These are phyloP conservation scores for Calephelis virginiensis DNA, from an alignment of 1,140 invertebrate species.

Conservation along the genomic window DNA sequence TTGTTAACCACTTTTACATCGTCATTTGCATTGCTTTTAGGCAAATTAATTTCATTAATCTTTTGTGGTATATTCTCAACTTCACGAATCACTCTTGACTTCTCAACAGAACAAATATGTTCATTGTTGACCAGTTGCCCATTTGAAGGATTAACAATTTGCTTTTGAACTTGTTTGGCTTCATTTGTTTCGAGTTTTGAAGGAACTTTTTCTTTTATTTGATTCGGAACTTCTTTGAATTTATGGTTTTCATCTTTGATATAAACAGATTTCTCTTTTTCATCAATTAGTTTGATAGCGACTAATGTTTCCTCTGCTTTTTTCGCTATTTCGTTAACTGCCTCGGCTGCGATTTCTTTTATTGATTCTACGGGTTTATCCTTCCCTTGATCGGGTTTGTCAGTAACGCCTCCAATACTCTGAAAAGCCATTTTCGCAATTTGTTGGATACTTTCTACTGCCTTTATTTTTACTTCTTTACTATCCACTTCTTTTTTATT, in stretches of 20 bases:
- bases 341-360: conserved; percentile 53
- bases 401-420: conserved; percentile 58
- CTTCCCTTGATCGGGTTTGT: conserved; percentile 42
- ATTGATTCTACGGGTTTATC: conserved; percentile 43
- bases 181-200: background rate
- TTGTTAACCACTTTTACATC: background rate
- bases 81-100: too few species aligned
- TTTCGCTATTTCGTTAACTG: conserved; percentile 58
- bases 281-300: conserved; percentile 56
- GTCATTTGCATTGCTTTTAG: background rate
- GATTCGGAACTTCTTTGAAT: background rate
- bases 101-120: background rate
- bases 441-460: conserved; percentile 75
- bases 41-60: background rate
- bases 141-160: background rate
- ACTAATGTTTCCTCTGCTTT: conserved; percentile 60
- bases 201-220: conserved; percentile 7
- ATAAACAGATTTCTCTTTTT: conserved; percentile 11
- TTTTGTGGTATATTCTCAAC: background rate
- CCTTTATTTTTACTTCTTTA: conserved; percentile 68
- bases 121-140: background rate
- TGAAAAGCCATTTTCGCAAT: conserved; percentile 73
- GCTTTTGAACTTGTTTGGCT: conserved; percentile 5
- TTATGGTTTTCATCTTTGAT: conserved; percentile 28
- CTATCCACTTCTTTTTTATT: conserved; percentile 60